Evolutionary conservation across 2,797 vertebrate species (phyloP).

Genomic region (Rhinatrema bivittatum): DNA sequence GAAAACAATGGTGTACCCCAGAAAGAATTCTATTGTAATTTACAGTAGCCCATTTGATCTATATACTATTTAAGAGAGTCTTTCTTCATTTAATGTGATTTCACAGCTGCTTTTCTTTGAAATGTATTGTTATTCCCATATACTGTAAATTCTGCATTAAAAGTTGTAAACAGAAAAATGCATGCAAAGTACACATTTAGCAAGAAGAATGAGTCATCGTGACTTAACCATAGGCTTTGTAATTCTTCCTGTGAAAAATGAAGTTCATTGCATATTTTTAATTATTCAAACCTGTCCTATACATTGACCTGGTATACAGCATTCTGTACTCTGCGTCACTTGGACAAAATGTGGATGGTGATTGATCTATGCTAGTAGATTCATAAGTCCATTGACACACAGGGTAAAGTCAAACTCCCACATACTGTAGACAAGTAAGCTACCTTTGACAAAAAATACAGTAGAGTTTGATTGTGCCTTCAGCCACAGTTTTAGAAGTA

Average conservation of each 20-base stretch:
- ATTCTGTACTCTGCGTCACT: too few relatives aligned
- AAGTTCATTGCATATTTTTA: slow-evolving; percentile 13
- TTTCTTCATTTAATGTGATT: background rate
- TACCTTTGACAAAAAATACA: too few relatives aligned
- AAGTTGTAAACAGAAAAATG: too few relatives aligned
- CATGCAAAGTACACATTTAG: background rate
- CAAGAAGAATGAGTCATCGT: slow-evolving; percentile 4
- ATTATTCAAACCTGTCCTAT: slow-evolving; percentile 1
- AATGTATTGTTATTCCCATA: background rate
- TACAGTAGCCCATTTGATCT: too few relatives aligned
- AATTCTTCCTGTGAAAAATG: slow-evolving; percentile 6
- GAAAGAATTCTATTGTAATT: background rate
- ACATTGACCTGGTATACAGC: background rate
- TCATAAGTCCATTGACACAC: too few relatives aligned
- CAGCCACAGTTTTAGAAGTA: too few relatives aligned
- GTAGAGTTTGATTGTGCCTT: too few relatives aligned
- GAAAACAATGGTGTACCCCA: background rate
- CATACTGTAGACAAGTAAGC: too few relatives aligned
- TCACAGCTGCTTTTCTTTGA: background rate
- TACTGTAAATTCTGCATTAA: background rate
- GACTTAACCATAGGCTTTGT: slow-evolving; percentile 12
- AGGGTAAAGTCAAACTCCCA: too few relatives aligned
- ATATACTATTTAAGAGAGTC: background rate
- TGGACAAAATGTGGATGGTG: too few relatives aligned
- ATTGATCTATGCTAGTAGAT: too few relatives aligned